A percentile compares a stretch with the other conserved stretches of the same genome.
These are phyloP conservation scores for Myathropa florea DNA, from an alignment of 2,888 invertebrate genomes.

Conservation along the genomic window DNA sequence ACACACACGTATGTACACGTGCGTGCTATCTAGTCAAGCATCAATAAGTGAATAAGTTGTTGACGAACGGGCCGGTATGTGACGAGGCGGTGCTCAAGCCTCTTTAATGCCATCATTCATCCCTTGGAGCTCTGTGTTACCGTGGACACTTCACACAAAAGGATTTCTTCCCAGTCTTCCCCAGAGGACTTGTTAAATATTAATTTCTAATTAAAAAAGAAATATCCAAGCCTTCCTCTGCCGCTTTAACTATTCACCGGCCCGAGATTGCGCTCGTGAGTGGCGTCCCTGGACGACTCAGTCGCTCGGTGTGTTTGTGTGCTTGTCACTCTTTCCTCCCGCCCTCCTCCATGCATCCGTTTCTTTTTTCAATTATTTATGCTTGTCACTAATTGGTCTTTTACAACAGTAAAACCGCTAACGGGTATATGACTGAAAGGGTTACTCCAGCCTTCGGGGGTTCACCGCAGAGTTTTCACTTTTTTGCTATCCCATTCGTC, in stretches of 20 bases:
- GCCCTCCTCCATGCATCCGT: not conserved
- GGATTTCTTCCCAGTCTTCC: not conserved
- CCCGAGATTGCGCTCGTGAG: not conserved
- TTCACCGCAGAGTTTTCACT: slow-evolving; percentile 54
- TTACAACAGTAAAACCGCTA: slow-evolving; percentile 19
- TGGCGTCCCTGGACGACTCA: not conserved
- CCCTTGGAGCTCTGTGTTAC: slow-evolving; percentile 50
- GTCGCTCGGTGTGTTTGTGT: not conserved
- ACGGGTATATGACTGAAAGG: slow-evolving; percentile 19
- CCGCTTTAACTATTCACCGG: slow-evolving; percentile 12
- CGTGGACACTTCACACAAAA: slow-evolving; percentile 3
- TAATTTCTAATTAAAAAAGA: slow-evolving; percentile 63
- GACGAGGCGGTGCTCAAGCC: slow-evolving; percentile 38
- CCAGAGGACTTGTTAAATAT: slow-evolving; percentile 35
- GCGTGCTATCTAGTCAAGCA: slow-evolving; percentile 13
- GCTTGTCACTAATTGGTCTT: slow-evolving; percentile 63
- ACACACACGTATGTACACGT: not conserved
- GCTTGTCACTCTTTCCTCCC: not conserved
- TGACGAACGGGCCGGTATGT: slow-evolving; percentile 22
- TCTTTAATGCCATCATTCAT: slow-evolving; percentile 12
- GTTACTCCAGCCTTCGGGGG: slow-evolving; percentile 43
- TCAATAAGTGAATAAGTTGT: slow-evolving; percentile 49
- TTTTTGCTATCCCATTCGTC: not conserved
- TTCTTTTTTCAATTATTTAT: slow-evolving; percentile 50
- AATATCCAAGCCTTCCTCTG: not conserved